These are phyloP conservation scores for Trichopoda pennipes DNA, from an alignment of 2,888 invertebrate genomes.

Conservation along the genomic window DNA sequence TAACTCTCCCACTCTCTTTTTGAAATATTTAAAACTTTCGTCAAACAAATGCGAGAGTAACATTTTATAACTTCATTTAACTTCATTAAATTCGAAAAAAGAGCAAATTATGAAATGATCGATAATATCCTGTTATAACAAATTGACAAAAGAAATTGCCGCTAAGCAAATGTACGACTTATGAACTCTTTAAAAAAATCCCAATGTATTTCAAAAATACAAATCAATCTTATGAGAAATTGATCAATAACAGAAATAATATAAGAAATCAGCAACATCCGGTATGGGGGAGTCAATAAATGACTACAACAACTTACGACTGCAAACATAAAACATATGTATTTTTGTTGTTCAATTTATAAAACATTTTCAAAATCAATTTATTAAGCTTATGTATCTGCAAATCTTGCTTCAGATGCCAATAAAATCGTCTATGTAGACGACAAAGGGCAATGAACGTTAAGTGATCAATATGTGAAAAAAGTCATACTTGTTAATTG, in stretches of 20 bases:
- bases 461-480: conserved; percentile 47
- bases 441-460: conserved; percentile 61
- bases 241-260: conserved; percentile 60
- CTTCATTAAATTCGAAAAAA: conserved; percentile 26
- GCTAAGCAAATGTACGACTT: conserved; percentile 45
- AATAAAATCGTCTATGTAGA: conserved; percentile 1
- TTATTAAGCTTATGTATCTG: conserved; percentile 4
- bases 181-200: conserved; percentile 36
- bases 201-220: conserved; percentile 36
- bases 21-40: background rate
- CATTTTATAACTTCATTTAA: conserved; percentile 38
- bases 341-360: conserved; percentile 22
- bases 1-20: too few species aligned
- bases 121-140: conserved; percentile 79
- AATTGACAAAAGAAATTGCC: conserved; percentile 74
- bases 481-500: conserved; percentile 31
- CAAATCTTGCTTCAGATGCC: conserved; percentile 1
- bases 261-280: conserved; percentile 68
- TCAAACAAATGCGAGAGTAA: conserved; percentile 12
- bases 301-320: conserved; percentile 54
- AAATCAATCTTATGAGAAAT: conserved; percentile 68
- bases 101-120: conserved; percentile 77
- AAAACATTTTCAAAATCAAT: conserved; percentile 44
- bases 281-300: conserved; percentile 60
- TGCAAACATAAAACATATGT: background rate